Evolutionary conservation across 2,113 vertebrate species (phyloP).

Genomic region (Phylloscopus whistleri): DNA sequence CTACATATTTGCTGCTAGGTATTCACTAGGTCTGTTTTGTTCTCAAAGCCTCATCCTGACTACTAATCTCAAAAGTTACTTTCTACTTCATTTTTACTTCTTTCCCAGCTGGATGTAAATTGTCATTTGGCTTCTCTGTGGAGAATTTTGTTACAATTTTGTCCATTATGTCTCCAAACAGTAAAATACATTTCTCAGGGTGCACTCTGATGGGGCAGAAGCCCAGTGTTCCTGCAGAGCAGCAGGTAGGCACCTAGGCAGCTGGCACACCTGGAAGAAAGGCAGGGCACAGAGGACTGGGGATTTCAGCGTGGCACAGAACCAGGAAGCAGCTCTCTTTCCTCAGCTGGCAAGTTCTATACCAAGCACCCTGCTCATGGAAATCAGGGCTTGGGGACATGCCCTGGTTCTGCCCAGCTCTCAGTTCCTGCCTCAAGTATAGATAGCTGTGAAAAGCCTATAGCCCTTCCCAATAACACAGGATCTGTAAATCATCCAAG

Average conservation of each 20-base stretch:
- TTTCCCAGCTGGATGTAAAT: not conserved
- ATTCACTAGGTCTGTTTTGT: not conserved
- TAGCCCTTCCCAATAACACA: not conserved
- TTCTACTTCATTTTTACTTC: not conserved
- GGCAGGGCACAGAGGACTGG: fast-evolving
- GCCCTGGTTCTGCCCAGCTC: not conserved
- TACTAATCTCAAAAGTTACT: not conserved
- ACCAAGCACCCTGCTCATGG: not conserved
- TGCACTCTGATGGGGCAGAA: fast-evolving
- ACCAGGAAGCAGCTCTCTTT: not conserved
- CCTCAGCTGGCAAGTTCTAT: not conserved
- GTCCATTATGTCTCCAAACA: too few species aligned
- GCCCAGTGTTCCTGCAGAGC: not conserved
- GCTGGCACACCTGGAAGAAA: not conserved
- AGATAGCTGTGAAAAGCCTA: not conserved
- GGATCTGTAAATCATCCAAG: not conserved
- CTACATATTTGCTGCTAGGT: not conserved
- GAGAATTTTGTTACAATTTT: not conserved
- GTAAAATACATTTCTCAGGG: fast-evolving
- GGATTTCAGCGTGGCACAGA: not conserved
- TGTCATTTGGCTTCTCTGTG: not conserved
- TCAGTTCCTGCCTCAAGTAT: not conserved
- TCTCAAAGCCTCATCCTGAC: not conserved
- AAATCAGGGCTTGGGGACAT: not conserved
- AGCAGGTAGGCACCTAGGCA: not conserved